Conservation (phyloP, 2,888 invertebrate genomes). For the Erebia ligea region DNA sequence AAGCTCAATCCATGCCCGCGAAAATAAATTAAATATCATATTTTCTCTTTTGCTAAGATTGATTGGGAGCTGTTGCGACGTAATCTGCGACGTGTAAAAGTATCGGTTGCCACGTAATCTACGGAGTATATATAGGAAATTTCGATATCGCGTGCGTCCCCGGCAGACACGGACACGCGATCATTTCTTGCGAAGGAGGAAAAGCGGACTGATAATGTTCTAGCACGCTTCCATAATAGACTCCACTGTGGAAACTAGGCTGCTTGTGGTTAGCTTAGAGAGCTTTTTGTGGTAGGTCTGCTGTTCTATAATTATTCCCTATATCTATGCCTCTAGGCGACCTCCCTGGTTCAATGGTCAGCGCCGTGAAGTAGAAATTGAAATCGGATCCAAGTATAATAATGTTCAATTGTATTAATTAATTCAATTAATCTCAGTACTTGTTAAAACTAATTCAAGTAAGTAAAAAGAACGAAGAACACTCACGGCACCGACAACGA, state of each 20-base stretch:
- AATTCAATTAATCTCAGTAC: no score
- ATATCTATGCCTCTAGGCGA: background rate
- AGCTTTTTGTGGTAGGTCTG: constrained; percentile 27
- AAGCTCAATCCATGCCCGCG: no score
- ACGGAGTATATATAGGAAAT: constrained; percentile 69
- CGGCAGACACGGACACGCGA: constrained; percentile 69
- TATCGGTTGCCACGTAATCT: constrained; percentile 56
- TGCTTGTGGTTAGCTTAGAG: constrained; percentile 21
- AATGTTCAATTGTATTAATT: no score
- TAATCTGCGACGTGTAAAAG: constrained; percentile 17
- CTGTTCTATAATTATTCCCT: no score
- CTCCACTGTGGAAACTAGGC: constrained; percentile 39
- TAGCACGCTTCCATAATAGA: constrained; percentile 53
- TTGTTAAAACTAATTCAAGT: no score
- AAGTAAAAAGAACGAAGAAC: no score
- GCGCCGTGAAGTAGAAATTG: no score
- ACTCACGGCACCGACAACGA: no score
- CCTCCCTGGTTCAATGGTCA: no score
- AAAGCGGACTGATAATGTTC: constrained; percentile 66
- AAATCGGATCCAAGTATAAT: no score
- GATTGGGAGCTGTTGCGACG: background rate
- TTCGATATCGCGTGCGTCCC: constrained; percentile 72
- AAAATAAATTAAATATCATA: background rate
- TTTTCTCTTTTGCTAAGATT: background rate
- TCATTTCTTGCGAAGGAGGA: constrained; percentile 57